Base-by-base conservation (phyloP, 2,113 vertebrate species). In the Poeciliopsis turrubarensis region DNA sequence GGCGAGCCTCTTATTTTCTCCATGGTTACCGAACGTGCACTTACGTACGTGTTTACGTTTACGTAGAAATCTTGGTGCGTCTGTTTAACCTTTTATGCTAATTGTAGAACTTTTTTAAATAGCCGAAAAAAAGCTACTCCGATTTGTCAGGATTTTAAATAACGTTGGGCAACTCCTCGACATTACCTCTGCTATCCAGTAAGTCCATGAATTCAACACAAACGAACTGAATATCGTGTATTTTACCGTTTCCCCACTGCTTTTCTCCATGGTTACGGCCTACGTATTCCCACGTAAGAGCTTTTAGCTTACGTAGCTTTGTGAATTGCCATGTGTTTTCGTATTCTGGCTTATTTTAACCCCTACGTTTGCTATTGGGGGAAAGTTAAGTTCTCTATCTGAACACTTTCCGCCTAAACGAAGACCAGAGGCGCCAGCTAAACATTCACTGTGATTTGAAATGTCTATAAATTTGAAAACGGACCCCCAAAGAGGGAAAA, bases 191-290 rank as follows among this genome's bases (percentile, higher is more conserved):
- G 2, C 22, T 19, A 5, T 3, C 34, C 12, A 11, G 34, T 37
- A 37, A 37, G 34, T 37, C 34, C 34, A 37, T 12, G 34, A 37
- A 37, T 37, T 37, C 44, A 47, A 47, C 14, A 17, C 44, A 29
- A 62, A 7, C 29, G 1, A 14, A 1, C 12, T 30, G 60, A 62
- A 15, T 29, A 62, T 29, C 17, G 13, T 62, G 26, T 11, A 27
- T 57, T 57, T 25, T 9, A 57, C 7, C 10, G 22, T 57, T 17
- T 30, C 15, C n/a, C 27, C 5, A 62, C 15, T 17, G 0, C 10
- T 64, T 1, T 72, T 81, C 61, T 79, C 85, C 80, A 7, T 75
- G 86, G 89, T 65, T 62, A 88, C 87, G 63, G 17, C 75, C 78
- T 64, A 57, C 1, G 80, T 30, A 31, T 68, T 60, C 11, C 15